These are phyloP conservation scores for Alosa alosa DNA, from an alignment of 2,113 vertebrate genomes.

Conservation along the genomic window DNA sequence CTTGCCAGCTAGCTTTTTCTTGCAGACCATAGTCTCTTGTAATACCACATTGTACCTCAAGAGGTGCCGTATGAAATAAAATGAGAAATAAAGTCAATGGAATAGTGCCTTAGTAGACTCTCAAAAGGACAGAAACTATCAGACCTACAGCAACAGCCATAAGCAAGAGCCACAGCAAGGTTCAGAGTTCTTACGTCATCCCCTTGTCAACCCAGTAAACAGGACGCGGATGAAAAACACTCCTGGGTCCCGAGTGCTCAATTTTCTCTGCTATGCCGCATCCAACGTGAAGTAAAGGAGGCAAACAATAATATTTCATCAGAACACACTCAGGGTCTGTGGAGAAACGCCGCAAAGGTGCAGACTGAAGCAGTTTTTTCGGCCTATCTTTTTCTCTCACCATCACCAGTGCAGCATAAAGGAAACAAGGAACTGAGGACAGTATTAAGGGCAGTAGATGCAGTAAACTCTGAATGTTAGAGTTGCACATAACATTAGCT, in stretches of 20 bases:
- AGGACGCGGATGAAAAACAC: not conserved
- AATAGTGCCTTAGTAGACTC: too few species aligned
- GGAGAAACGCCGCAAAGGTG: not conserved
- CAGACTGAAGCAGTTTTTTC: not conserved
- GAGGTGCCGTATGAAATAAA: too few species aligned
- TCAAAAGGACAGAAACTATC: not conserved
- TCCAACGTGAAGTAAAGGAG: not conserved
- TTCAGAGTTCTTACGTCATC: not conserved
- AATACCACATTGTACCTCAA: too few species aligned
- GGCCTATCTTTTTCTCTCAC: not conserved
- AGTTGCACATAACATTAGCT: not conserved
- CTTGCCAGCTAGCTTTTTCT: too few species aligned
- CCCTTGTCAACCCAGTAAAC: not conserved
- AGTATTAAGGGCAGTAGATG: not conserved
- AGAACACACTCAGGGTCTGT: not conserved
- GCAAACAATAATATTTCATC: constrained; percentile 14
- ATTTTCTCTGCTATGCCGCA: not conserved
- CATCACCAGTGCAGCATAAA: not conserved
- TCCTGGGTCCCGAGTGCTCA: not conserved
- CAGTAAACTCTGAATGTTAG: not conserved
- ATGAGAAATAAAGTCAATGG: too few species aligned
- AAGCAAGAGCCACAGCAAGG: not conserved
- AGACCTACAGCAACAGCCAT: not conserved
- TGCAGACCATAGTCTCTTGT: too few species aligned
- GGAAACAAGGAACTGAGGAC: not conserved